Evolutionary conservation across 2,113 vertebrate genomes (phyloP).

Genomic region (Columba janthina): DNA sequence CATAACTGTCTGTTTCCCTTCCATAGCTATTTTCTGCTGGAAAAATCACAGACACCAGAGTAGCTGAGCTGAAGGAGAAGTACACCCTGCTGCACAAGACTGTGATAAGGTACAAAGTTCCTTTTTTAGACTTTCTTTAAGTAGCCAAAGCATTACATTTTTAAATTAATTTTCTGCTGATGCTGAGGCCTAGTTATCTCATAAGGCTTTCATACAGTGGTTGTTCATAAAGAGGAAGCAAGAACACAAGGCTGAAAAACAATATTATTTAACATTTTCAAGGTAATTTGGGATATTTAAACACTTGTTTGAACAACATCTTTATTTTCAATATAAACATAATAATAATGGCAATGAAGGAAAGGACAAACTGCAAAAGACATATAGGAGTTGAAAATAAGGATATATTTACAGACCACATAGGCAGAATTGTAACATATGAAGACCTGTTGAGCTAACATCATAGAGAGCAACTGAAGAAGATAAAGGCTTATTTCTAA

Average conservation of each 20-base stretch:
- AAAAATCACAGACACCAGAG: slow-evolving; percentile 79
- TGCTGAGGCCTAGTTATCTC: background rate
- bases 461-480: background rate
- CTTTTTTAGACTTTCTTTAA: background rate
- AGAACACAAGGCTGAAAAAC: background rate
- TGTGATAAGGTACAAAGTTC: slow-evolving; percentile 79
- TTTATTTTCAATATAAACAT: background rate
- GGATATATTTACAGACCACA: background rate
- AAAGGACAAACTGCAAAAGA: background rate
- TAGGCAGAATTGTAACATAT: background rate
- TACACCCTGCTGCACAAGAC: slow-evolving; percentile 79
- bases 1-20: slow-evolving; percentile 34
- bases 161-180: background rate
- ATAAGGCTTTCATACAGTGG: background rate
- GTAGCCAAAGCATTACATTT: background rate
- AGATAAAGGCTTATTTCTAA: background rate
- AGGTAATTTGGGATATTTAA: background rate
- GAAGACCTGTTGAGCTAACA: background rate
- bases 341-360: background rate
- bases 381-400: background rate
- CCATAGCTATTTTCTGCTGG: slow-evolving; percentile 81
- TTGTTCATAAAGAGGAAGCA: background rate
- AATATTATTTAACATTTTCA: background rate
- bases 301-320: background rate
- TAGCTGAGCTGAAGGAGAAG: slow-evolving; percentile 81